phyloP scores from a whole-genome alignment of 1,140 invertebrate species.

The Caerostris extrusa region DNA sequence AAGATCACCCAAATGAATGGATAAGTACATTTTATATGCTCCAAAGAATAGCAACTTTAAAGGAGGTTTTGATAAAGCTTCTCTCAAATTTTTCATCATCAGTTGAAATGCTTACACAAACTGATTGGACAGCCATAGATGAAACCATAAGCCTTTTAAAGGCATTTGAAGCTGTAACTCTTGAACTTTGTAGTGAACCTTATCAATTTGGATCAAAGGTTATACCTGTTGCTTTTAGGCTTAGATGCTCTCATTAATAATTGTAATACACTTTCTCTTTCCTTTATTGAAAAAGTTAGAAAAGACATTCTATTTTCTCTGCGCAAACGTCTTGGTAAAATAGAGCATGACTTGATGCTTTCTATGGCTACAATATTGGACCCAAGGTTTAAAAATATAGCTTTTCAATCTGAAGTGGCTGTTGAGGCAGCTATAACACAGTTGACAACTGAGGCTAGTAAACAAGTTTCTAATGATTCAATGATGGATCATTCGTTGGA shows the following conservation, averaged over 20 bases:
- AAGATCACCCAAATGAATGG: constrained; percentile 71
- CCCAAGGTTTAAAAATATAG: constrained; percentile 74
- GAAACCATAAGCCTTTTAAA: constrained; percentile 71
- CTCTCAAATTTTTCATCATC: constrained; percentile 45
- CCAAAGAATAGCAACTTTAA: constrained; percentile 72
- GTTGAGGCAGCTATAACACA: constrained; percentile 71
- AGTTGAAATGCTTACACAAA: constrained; percentile 47
- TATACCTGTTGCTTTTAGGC: constrained; percentile 65
- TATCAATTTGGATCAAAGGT: constrained; percentile 71
- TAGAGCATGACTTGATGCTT: constrained; percentile 72
- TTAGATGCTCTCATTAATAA: constrained; percentile 66
- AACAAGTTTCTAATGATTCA: constrained; percentile 15
- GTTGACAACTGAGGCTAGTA: constrained; percentile 50
- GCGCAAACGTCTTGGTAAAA: constrained; percentile 46
- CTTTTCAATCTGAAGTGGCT: constrained; percentile 71
- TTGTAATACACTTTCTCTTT: constrained; percentile 56
- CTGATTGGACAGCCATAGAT: constrained; percentile 72
- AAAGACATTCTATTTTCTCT: constrained; percentile 57
- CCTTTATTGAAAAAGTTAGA: constrained; percentile 55
- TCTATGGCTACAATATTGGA: constrained; percentile 72
- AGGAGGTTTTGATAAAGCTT: constrained; percentile 59
- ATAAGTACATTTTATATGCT: constrained; percentile 76
- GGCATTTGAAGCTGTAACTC: constrained; percentile 72
- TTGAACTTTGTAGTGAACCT: constrained; percentile 69
- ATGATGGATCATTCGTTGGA: neutral